Evolutionary conservation across 2,797 vertebrate species (phyloP).

Genomic region (Anguilla obscura): DNA sequence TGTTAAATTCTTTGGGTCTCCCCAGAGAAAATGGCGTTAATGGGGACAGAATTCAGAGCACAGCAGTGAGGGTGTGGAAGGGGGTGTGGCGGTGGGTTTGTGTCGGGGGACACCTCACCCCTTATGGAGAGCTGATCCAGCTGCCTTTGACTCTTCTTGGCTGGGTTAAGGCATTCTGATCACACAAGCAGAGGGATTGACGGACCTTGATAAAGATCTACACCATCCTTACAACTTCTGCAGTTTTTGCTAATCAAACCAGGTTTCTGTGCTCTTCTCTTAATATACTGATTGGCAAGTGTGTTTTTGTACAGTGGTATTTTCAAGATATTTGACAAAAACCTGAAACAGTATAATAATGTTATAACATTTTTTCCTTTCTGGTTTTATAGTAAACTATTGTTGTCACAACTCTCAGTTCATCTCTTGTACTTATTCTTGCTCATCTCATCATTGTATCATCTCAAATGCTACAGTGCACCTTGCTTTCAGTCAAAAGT

Average conservation of each 20-base stretch:
- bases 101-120: slow-evolving; percentile 51
- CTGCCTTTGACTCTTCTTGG: slow-evolving; percentile 53
- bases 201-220: slow-evolving; percentile 42
- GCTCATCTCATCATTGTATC: background rate
- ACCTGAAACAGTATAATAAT: background rate
- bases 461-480: background rate
- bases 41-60: slow-evolving; percentile 63
- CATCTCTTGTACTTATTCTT: background rate
- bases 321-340: background rate
- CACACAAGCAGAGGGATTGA: slow-evolving; percentile 43
- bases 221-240: background rate
- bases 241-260: background rate
- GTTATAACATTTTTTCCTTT: background rate
- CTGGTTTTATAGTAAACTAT: background rate
- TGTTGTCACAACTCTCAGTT: background rate
- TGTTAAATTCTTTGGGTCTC: slow-evolving; percentile 61
- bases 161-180: slow-evolving; percentile 43
- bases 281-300: background rate
- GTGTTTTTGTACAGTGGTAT: background rate
- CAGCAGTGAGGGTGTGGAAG: slow-evolving; percentile 8
- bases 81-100: slow-evolving; percentile 15
- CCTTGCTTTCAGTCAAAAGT: background rate
- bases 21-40: slow-evolving; percentile 63
- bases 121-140: slow-evolving; percentile 51
- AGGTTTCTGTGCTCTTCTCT: background rate